A percentile compares a stretch with the other conserved stretches of the same genome.
These are phyloP conservation scores for Crypturellus tataupa DNA, from an alignment of 2,797 vertebrate genomes.

Conservation along the genomic window DNA sequence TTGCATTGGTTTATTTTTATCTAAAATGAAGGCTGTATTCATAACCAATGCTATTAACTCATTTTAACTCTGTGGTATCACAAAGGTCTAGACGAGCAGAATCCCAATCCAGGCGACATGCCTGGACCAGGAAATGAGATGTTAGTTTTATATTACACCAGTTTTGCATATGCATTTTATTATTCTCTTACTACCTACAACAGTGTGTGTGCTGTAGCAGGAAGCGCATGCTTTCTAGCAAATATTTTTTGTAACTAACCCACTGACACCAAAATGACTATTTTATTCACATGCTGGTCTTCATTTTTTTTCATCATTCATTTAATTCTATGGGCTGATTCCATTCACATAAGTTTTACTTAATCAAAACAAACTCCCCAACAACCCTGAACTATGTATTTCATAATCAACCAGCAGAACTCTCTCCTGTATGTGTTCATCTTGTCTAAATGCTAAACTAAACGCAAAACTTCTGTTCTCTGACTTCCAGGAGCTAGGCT, in stretches of 20 bases:
- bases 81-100: background rate
- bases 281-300: background rate
- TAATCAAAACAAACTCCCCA: constrained; percentile 27
- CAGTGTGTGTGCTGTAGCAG: background rate
- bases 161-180: background rate
- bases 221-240: background rate
- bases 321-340: constrained; percentile 40
- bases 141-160: background rate
- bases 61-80: background rate
- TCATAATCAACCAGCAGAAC: constrained; percentile 63
- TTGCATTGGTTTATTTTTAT: background rate
- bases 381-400: constrained; percentile 56
- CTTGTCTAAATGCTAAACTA: constrained; percentile 77
- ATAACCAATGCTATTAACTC: background rate
- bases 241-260: background rate
- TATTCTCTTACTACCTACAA: background rate
- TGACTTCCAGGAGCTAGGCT: constrained; percentile 78
- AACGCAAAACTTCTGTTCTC: constrained; percentile 80
- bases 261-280: background rate
- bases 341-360: background rate
- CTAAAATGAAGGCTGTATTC: background rate
- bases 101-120: background rate
- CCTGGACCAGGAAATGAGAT: background rate
- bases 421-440: constrained; percentile 65
- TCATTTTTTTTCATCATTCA: background rate